Evolutionary conservation across 1,140 invertebrate species (phyloP).

Genomic region (Pemphigus obesinymphae): DNA sequence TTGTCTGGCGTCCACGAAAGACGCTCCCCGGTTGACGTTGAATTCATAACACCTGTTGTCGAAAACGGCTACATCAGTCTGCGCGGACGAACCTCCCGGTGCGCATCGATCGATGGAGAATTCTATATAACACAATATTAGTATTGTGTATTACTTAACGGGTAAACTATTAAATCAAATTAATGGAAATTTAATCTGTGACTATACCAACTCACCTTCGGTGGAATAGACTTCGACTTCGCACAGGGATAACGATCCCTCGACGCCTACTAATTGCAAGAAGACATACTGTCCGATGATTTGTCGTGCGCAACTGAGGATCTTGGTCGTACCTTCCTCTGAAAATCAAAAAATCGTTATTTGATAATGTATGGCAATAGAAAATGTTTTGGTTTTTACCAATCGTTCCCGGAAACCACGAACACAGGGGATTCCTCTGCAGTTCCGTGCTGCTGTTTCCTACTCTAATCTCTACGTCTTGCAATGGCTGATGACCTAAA

Average conservation of each 20-base stretch:
- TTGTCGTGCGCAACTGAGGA: constrained; percentile 77
- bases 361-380: too few relatives aligned
- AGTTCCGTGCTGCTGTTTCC: constrained; percentile 82
- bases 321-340: constrained; percentile 87
- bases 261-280: constrained; percentile 82
- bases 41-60: constrained; percentile 86
- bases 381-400: too few relatives aligned
- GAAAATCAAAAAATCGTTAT: background rate
- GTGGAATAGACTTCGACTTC: constrained; percentile 89
- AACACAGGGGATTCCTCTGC: constrained; percentile 81
- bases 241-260: constrained; percentile 81
- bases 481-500: constrained; percentile 79
- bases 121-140: constrained; percentile 54
- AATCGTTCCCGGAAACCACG: constrained; percentile 88
- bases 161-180: too few relatives aligned
- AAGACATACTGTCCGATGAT: constrained; percentile 81
- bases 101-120: constrained; percentile 76
- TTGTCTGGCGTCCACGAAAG: constrained; percentile 69
- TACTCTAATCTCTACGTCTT: constrained; percentile 85
- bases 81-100: constrained; percentile 62
- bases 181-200: too few relatives aligned
- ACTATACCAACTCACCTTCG: constrained; percentile 62
- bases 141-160: constrained; percentile 47
- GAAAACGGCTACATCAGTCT: constrained; percentile 72
- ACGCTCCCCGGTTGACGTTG: constrained; percentile 70